Base-by-base conservation (phyloP, 92 coral and sea anemone species). In the Plumapathes pennacea region DNA sequence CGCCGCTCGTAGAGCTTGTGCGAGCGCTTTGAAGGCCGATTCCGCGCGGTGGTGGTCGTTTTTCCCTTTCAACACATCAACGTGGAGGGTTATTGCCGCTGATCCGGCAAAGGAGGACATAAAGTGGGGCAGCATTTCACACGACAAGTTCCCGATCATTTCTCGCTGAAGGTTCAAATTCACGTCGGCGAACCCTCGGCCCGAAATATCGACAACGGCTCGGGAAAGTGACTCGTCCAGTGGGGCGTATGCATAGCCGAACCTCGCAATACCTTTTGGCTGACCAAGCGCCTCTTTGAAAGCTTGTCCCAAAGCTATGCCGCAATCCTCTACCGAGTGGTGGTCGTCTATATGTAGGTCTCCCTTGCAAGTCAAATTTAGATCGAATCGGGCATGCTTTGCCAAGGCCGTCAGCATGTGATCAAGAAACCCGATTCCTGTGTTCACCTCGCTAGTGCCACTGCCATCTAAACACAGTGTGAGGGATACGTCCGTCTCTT, bases 401-500 rank as follows among this genome's bases (percentile, higher is more conserved):
- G 83, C 47, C 25, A 76, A 46, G 38, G 77, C 78, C 8, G 77
- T 60, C 43, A 76, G 55, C 83, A 76, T 76, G 53, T 76, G 83
- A 60, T 76, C 83, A n/a, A 76, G 71, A 60, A 76, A 76, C 10
- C 78, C 78, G 39, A 76, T 41, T 2, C 83, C 83, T 23, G 83
- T 67, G 21, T 50, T 61, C 4, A 76, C n/a, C 17, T 34, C 41
- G 26, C 78, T 56, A 54, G 33, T 32, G 4, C 82, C 82, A 29
- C 45, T 13, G 19, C 82, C 82, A 39, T 75, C 82, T 44, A 75
- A 37, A 32, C 66, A 45, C 10, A 75, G 9, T 13, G n/a, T 3
- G 34, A 75, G 40, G 4, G 25, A 31, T 23, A 75, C 66, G 15
- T 75, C 74, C 9, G 82, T 75, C 53, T 75, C 82, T 54, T 64